These are phyloP conservation scores for Genyomyrus donnyi DNA, from an alignment of 2,113 vertebrate species.

Conservation along the genomic window DNA sequence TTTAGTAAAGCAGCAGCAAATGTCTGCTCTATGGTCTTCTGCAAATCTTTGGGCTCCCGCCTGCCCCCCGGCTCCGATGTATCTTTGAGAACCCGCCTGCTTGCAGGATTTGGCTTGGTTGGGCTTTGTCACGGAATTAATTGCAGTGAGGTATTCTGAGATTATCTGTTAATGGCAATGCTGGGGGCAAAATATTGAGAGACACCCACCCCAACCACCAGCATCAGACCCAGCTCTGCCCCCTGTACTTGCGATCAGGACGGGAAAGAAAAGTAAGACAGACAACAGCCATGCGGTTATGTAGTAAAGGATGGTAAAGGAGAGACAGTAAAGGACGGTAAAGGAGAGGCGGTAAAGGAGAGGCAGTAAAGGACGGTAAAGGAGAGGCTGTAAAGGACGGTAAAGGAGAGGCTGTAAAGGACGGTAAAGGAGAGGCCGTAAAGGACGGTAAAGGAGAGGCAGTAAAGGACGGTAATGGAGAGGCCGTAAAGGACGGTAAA, in stretches of 20 bases:
- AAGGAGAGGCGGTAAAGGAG: background rate
- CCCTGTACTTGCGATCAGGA: background rate
- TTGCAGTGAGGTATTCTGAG: background rate
- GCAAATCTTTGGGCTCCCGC: too few species aligned
- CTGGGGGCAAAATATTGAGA: background rate
- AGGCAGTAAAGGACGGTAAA: too few species aligned
- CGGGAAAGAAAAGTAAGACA: background rate
- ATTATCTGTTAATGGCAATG: background rate
- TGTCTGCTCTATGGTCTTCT: too few species aligned
- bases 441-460: background rate
- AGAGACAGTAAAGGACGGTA: background rate
- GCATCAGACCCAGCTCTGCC: background rate
- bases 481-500: background rate
- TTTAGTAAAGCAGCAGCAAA: too few species aligned
- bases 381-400: too few species aligned
- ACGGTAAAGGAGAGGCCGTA: background rate
- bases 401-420: too few species aligned
- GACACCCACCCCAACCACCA: background rate
- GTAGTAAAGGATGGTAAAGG: background rate
- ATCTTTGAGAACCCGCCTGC: background rate
- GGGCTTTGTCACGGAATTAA: background rate
- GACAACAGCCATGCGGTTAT: background rate
- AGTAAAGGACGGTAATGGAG: too few species aligned
- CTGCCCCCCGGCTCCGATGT: too few species aligned
- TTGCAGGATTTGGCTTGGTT: background rate